Evolutionary conservation across 1,140 invertebrate genomes (phyloP), one percentile per base, ranked within the genome.

Genomic region (Drosophila biarmipes): DNA sequence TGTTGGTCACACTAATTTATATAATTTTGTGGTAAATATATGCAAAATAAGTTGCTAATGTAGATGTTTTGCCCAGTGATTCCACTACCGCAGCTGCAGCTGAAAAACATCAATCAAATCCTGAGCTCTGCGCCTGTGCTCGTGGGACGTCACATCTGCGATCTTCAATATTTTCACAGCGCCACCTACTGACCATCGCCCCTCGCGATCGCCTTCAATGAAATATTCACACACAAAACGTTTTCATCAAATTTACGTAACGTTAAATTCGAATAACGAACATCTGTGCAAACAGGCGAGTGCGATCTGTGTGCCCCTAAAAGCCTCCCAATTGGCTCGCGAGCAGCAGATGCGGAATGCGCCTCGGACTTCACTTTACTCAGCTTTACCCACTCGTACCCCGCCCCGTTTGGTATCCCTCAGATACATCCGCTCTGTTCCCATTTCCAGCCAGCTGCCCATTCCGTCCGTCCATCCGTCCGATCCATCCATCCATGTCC

Each of bases 231-330:
- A 71, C 73, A 73, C 43, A 46, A 56, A 71, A 53, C 52, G 51
- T 62, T 68, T 78, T 79, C 73, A 84, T 85, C 72, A 86, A 86
- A 80, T 85, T 85, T 73, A 85, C 73, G 80, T 80, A 80, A 85
- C 80, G 67, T 72, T 61, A 73, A 86, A 63, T 61, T 78, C 61
- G 58, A 76, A 90, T 89, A 81, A 75, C 73, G 85, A 90, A 90
- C 86, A 90, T 90, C 86, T 90, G 86, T 90, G 85, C 85, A 90
- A 90, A 90, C 85, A 90, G 31, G 21, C 45, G 51, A 62, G 55
- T 55, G 52, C 58, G 53, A 48, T 78, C 38, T 62, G 67, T 53
- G 49, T 38, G 35, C 62, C 77, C 68, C 77, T 38, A 69, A 75
- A 69, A 75, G 78, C 72, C 78, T 71, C 59, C 61, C 45, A 61